Base-by-base conservation (phyloP, 2,888 invertebrate genomes). In the Physocephala rufipes region DNA sequence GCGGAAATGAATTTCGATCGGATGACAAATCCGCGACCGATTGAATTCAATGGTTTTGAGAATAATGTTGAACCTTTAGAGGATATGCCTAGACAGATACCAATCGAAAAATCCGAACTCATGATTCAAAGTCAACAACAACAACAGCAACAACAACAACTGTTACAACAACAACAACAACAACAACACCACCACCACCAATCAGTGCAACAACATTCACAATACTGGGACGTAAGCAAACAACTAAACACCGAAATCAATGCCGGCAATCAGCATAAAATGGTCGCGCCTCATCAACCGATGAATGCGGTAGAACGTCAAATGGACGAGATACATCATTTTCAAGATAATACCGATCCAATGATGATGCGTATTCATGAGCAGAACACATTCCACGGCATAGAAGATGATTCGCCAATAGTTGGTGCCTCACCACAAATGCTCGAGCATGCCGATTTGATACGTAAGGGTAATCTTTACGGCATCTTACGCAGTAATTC, bases 401-500 rank as follows among this genome's bases (percentile, higher is more conserved):
- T 36, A 36, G 58, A 24, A 3, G 24, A 13, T 26, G n/a, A 43
- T 24, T 67, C 30, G 24, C 64, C 59, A 12, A 21, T 71, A 9
- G 24, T 79, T 28, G 78, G 76, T 15, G 78, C 82, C 0, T 75
- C 75, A 21, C 80, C 83, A 12, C 83, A 83, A 72, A 79, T 78
- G 78, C 70, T 78, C 9, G 77, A 79, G 13, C 73, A 76, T 21
- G 77, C 71, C 15, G 78, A 74, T 16, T 73, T 72, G 66, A 79
- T 76, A 3, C 79, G 82, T 1, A 83, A 82, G 83, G 84, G 84
- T 83, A 84, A 84, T 78, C 80, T 84, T 67, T 82, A 77, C 78
- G 84, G 81, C 30, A 79, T 83, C 70, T 78, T 80, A 61, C 79
- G 74, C 67, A 64, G 72, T 63, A 78, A 71, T 69, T 67, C 71